Evolutionary conservation across 64 coral and sea anemone species (phyloP), one percentile per base, ranked within the genome.

Genomic region (Montipora cactus): DNA sequence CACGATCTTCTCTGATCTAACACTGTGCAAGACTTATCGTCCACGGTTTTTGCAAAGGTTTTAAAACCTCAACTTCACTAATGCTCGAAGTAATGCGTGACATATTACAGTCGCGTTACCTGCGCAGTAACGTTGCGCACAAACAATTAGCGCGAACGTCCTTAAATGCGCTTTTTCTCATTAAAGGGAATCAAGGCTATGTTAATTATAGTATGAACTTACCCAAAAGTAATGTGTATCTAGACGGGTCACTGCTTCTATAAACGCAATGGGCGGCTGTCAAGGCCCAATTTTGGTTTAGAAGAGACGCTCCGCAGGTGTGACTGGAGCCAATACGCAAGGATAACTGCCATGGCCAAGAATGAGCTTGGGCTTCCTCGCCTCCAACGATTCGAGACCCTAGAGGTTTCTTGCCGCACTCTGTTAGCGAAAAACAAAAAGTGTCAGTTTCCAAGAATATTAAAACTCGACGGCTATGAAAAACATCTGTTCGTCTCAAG

Each of bases 201-300:
- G 37, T 37, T 37, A 78, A 16, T 16, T 5, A 5, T 12, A 47
- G 22, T 46, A 47, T 52, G 8, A 59, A 88, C 90, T 50, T 80
- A 93, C 92, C 92, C 57, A 88, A 51, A 75, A 79, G 49, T 16
- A 94, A 5, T 7, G 79, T 75, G 15, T 95, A 95, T 10, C 72
- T 47, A 22, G 7, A 50, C 1, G 82, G 83, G 59, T 81, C n/a
- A 59, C 74, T 89, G 23, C 57, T 81, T 18, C 79, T 45, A 76
- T 84, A 76, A 19, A 96, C 91, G 50, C 95, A 96, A 81, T 96
- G 95, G 12, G 95, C 95, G 22, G 95, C 95, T 67, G 95, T 90
- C 15, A 96, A 59, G 19, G 74, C 95, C 95, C 95, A 96, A 1
- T 76, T 55, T 16, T 68, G 45, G 47, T 70, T 93, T 8, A 96